phyloP scores from a whole-genome alignment of 1,140 invertebrate genomes.

The Eupeodes corollae region DNA sequence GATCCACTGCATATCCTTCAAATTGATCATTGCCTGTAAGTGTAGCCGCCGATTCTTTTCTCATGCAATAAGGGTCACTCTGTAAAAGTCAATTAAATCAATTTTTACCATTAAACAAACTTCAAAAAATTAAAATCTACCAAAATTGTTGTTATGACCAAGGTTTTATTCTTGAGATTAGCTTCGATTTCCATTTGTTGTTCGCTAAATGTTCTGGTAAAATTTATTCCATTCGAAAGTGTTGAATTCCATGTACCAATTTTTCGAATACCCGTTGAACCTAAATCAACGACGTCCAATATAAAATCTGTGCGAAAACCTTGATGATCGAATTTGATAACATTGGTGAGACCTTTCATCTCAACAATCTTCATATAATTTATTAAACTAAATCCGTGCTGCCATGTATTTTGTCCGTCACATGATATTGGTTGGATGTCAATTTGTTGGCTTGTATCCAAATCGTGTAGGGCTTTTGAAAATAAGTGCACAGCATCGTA shows the following conservation, averaged over 20 bases:
- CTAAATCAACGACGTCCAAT: conserved; percentile 81
- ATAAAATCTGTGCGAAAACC: conserved; percentile 85
- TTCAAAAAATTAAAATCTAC: conserved; percentile 45
- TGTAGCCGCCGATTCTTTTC: conserved; percentile 67
- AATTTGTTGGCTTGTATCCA: conserved; percentile 82
- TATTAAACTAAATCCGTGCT: conserved; percentile 84
- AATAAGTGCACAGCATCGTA: conserved; percentile 92
- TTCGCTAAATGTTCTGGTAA: conserved; percentile 75
- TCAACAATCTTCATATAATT: conserved; percentile 97
- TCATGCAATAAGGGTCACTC: conserved; percentile 88
- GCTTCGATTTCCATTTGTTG: conserved; percentile 73
- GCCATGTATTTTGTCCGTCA: conserved; percentile 83
- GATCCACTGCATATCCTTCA: conserved; percentile 78
- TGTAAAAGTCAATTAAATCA: conserved; percentile 33
- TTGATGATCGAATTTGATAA: conserved; percentile 89
- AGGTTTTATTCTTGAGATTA: conserved; percentile 82
- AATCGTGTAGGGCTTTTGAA: conserved; percentile 80
- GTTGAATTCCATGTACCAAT: conserved; percentile 84
- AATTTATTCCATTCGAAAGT: conserved; percentile 64
- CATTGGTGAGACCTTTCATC: conserved; percentile 81
- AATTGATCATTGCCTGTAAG: conserved; percentile 76
- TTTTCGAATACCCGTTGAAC: conserved; percentile 64
- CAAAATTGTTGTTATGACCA: conserved; percentile 82
- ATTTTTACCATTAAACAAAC: not conserved
- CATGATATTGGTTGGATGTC: conserved; percentile 80